Base-by-base conservation (phyloP, 2,888 invertebrate species). In the Marasmarcha lunaedactyla region DNA sequence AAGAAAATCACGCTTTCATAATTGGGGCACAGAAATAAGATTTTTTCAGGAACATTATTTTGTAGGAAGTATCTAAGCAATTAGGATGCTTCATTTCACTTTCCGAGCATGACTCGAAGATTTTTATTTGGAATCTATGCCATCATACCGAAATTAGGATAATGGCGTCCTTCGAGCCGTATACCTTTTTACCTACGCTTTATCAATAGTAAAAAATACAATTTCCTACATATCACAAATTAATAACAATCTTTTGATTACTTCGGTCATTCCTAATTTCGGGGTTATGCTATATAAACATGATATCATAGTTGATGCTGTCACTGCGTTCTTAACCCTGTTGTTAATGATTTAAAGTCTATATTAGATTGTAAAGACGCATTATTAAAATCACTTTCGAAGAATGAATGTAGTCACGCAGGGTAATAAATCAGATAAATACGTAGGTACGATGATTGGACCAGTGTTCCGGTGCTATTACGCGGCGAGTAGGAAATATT, bases 371-470 rank as follows among this genome's bases (percentile, higher is more conserved):
- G 57, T 43, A 49, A 51, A 51, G 49, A 55, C 56, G 52, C 54
- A 54, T 60, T 57, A 59, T 63, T 71, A 69, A 76, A 71, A 72
- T 71, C 71, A 73, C 68, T 74, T 76, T 71, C 68, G 57, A 68
- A 59, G 58, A 67, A 71, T 71, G 69, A 62, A 48, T 52, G 51
- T 44, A 63, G 77, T 76, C 78, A 78, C 78, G 78, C 65, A 73
- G 51, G 47, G 56, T 45, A 48, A 71, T 74, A 74, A 77, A 76
- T 76, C 73, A 66, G 64, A 64, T 68, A 71, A 71, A 71, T 72
- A 66, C 61, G 58, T 56, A 49, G 52, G 49, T 55, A 65, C 68
- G 65, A 68, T 71, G 68, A 63, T 59, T 51, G 48, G 46, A 45
- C 47, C 34, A n/a, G 51, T 20, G 30, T 30, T 30, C 30, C 20